Evolutionary conservation across 2,888 invertebrate genomes (phyloP), one percentile per base, ranked within the genome.

Genomic region (Heliconius cydno): DNA sequence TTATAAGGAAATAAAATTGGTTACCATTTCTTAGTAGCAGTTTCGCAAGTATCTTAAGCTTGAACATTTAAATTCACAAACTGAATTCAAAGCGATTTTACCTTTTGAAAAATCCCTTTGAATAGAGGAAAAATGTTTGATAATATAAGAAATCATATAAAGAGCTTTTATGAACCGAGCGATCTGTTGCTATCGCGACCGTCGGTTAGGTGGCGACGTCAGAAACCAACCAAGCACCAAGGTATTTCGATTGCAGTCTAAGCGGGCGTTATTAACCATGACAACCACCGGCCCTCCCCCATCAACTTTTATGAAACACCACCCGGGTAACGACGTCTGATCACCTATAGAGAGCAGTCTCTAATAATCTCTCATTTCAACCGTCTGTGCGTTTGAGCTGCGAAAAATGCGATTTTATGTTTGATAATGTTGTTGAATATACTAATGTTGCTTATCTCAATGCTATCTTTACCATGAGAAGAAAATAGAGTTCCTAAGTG

Each of bases 221-320:
- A 86, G 84, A 86, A 86, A 85, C 84, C 85, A 52, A 52, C 46
- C 19, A 52, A 52, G 19, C 19, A 22, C 52, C 83, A 83, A 85
- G 86, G 75, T 75, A 75, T 65, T 75, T 75, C 75, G 63, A 75
- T 75, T 75, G 63, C 75, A 75, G 65, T 75, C 66, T 75, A 83
- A 84, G 84, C 81, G 88, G 88, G 93, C 89, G 92, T 94, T 94
- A 94, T 90, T 92, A 92, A 90, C 94, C 94, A 94, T 94, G 92
- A 92, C 91, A 93, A 94, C 94, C 87, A 86, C 80, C 86, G 85
- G 85, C 91, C 92, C 90, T 88, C 89, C 90, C 72, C 88, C 87
- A 67, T 86, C 85, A 89, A 89, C 89, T 92, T 93, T 92, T 92
- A 91, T 89, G 89, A 92, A 94, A 92, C 90, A 91, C 90, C 91